Conservation (phyloP, 1,140 invertebrate species). For the Pogonomyrmex barbatus region DNA sequence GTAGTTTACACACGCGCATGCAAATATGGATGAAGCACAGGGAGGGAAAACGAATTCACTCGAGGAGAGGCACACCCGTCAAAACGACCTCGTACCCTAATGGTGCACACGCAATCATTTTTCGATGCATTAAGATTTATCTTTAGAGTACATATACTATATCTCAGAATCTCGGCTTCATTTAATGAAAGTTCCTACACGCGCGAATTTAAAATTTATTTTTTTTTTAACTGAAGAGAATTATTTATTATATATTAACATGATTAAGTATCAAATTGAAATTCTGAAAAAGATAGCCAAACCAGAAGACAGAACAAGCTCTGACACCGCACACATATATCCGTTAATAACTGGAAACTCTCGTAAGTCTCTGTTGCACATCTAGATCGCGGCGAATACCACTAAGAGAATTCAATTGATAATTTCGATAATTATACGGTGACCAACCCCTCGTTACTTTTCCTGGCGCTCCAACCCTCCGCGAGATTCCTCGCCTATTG, state of each 20-base stretch:
- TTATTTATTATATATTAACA: not conserved
- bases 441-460: slow-evolving; percentile 73
- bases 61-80: slow-evolving; percentile 28
- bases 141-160: not conserved
- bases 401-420: slow-evolving; percentile 85
- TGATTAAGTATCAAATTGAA: slow-evolving; percentile 1
- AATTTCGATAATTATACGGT: slow-evolving; percentile 80
- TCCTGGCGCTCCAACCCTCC: slow-evolving; percentile 30
- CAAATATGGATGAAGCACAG: slow-evolving; percentile 35
- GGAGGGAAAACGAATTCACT: slow-evolving; percentile 44
- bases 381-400: slow-evolving; percentile 76
- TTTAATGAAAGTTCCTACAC: not conserved
- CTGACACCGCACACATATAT: not conserved
- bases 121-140: slow-evolving; percentile 27
- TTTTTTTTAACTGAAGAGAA: not conserved
- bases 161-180: not conserved
- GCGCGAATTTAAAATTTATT: not conserved
- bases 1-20: slow-evolving; percentile 48
- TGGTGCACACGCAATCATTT: slow-evolving; percentile 29
- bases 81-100: slow-evolving; percentile 17
- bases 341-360: slow-evolving; percentile 56
- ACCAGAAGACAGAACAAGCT: not conserved
- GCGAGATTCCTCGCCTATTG: slow-evolving; percentile 58
- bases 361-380: slow-evolving; percentile 25
- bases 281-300: not conserved